Evolutionary conservation across 2,888 invertebrate genomes (phyloP), one percentile per base, ranked within the genome.

Genomic region (Apamea epomidion): DNA sequence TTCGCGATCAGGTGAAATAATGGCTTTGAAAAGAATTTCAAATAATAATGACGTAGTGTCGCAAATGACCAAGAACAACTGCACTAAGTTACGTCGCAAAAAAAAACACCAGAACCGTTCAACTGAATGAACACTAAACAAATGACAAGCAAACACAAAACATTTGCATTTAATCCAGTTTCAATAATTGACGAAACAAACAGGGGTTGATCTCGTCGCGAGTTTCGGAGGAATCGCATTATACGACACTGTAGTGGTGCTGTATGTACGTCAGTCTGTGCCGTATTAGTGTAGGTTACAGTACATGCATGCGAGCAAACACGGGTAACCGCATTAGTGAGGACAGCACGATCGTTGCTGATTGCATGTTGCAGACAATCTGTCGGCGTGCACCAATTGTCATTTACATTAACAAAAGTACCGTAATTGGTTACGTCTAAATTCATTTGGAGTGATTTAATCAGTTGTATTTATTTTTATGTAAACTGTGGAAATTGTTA

Each of bases 241-340:
- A 85, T 75, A 70, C 75, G 70, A 70, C 60, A 68, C 76, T 64
- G 76, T 62, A 74, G 69, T 51, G 10, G 74, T 29, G 48, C 62
- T 70, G 74, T 67, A n/a, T 75, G 86, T 75, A 70, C 18, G 65
- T 65, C 21, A 32, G 77, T 70, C 42, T 37, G 76, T 80, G 54
- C 64, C 71, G 80, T 77, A 68, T 80, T 85, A 81, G 86, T 84
- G 79, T 82, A 81, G 80, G 79, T 83, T 87, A 85, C 86, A 84
- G 84, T 85, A 86, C 80, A 80, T 79, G 85, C 85, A 83, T 87
- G 75, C 89, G 90, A 88, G 87, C 92, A 94, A 94, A 94, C 90
- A 94, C 81, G 84, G 78, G 90, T 95, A 95, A 95, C 94, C 93
- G 90, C 94, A 94, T 95, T 95, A 95, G 93, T 86, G 92, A 90